Evolutionary conservation across 2,888 invertebrate genomes (phyloP).

Genomic region (Gymnocheta viridis): DNA sequence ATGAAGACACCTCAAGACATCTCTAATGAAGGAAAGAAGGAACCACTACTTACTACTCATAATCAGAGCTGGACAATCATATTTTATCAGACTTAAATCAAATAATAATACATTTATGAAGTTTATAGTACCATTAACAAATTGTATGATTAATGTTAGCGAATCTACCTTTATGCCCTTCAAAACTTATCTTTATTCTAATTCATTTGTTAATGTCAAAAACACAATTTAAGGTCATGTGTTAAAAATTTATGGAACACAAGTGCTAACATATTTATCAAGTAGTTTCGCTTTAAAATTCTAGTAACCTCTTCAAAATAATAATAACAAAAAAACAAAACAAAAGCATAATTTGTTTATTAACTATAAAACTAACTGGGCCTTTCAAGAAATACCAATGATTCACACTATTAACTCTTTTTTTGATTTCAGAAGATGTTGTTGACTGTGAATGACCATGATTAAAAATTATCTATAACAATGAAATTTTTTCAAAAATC

Average conservation of each 20-base stretch:
- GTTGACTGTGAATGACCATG: constrained; percentile 20
- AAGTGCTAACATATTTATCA: not conserved
- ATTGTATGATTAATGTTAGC: not conserved
- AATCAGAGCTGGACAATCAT: not conserved
- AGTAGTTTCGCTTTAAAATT: not conserved
- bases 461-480: constrained; percentile 25
- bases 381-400: not conserved
- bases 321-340: not conserved
- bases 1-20: too few species aligned
- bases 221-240: not conserved
- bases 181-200: not conserved
- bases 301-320: not conserved
- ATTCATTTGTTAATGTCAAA: not conserved
- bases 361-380: constrained; percentile 4
- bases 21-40: too few species aligned
- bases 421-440: not conserved
- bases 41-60: too few species aligned
- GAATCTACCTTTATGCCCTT: not conserved
- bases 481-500: constrained; percentile 1
- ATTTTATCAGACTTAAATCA: not conserved
- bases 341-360: not conserved
- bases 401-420: constrained; percentile 4
- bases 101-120: not conserved
- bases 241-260: not conserved
- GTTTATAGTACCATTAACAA: not conserved